phyloP scores from a whole-genome alignment of 1,140 invertebrate genomes.

The Phortica variegata region DNA sequence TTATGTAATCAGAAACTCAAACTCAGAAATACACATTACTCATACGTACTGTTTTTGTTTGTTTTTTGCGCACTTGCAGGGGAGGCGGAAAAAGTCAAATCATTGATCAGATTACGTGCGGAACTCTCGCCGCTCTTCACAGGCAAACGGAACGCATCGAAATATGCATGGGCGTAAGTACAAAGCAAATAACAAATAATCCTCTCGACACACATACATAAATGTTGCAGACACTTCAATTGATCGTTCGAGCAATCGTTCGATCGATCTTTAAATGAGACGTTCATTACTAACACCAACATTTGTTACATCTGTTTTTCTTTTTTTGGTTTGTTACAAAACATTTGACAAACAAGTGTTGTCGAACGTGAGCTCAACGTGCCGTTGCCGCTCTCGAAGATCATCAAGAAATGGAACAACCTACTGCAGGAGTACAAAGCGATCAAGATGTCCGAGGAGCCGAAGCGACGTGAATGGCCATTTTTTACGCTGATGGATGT shows the following conservation, averaged over 20 bases:
- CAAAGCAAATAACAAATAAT: neutral
- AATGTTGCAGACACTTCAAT: conserved; percentile 17
- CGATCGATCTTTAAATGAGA: too few species aligned
- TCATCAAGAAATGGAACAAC: conserved; percentile 58
- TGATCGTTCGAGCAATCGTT: too few species aligned
- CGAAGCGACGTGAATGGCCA: conserved; percentile 56
- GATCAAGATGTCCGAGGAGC: conserved; percentile 57
- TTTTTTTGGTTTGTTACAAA: neutral
- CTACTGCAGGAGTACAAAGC: conserved; percentile 57
- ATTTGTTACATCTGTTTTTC: neutral
- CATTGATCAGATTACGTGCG: conserved; percentile 55
- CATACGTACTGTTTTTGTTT: conserved; percentile 8
- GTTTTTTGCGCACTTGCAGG: conserved; percentile 33
- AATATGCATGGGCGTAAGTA: conserved; percentile 59
- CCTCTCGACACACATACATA: too few species aligned
- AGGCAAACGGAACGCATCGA: conserved; percentile 56
- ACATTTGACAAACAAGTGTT: conserved; percentile 27
- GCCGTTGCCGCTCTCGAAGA: conserved; percentile 55
- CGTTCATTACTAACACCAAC: neutral
- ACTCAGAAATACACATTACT: too few species aligned
- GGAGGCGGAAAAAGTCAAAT: conserved; percentile 58
- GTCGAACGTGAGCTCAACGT: conserved; percentile 56
- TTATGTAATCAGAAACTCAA: too few species aligned
- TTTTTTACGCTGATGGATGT: conserved; percentile 57
- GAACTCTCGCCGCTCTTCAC: conserved; percentile 56